Conservation (phyloP, 1,140 invertebrate genomes). For the Laupala kohalensis region DNA sequence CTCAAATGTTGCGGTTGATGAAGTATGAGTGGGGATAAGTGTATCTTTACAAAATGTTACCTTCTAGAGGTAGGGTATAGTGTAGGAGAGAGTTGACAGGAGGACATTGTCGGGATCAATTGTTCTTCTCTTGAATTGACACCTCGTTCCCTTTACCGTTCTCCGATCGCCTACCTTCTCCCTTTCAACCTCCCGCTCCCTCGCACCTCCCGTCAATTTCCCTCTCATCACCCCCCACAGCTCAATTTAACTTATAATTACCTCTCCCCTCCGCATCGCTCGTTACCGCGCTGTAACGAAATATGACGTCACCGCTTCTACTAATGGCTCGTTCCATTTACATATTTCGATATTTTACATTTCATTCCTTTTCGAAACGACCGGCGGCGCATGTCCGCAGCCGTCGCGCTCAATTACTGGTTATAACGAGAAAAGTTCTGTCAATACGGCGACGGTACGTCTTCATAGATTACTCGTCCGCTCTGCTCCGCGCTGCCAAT, state of each 20-base stretch:
- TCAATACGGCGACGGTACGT: background rate
- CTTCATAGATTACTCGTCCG: background rate
- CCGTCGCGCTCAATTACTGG: background rate
- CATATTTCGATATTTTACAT: background rate
- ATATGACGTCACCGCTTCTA: background rate
- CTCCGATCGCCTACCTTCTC: no score
- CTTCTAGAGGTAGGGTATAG: no score
- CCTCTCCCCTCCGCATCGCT: background rate
- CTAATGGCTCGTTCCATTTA: background rate
- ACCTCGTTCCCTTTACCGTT: no score
- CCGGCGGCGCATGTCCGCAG: background rate
- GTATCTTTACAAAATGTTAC: no score
- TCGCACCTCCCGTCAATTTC: no score
- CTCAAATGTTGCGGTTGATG: no score
- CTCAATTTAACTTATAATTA: background rate
- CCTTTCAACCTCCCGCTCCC: background rate
- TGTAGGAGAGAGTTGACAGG: no score
- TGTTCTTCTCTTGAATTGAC: no score
- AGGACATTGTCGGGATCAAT: no score
- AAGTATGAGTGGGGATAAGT: no score
- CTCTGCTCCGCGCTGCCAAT: no score
- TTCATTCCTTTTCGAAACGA: background rate
- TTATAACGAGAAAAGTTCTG: background rate
- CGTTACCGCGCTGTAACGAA: background rate
- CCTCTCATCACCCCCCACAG: no score